Evolutionary conservation across 2,888 invertebrate species (phyloP), one percentile per base, ranked within the genome.

Genomic region (Hartigia nigra): DNA sequence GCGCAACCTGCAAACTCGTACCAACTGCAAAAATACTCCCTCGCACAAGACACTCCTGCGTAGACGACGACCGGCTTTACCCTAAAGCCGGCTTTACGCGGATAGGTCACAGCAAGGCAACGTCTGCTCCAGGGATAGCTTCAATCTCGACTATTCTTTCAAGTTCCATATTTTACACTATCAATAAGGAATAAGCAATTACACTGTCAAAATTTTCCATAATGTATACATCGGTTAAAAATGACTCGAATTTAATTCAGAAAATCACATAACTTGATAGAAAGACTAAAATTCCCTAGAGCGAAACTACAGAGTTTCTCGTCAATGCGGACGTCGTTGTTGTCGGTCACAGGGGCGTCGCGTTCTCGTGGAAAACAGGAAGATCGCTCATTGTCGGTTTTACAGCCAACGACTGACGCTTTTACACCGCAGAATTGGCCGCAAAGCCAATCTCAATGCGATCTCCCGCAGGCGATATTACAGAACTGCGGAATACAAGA

Each of bases 1-100:
- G 88, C 88, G 87, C 88, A 89, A 89, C 89, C 89, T 89, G 89
- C 85, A 86, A 87, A 88, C 88, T 84, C 84, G 88, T 87, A 88
- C 87, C 88, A 85, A 84, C 88, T 84, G 88, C 85, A 89, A 89
- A 89, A 89, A 87, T 89, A 81, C 79, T 84, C 83, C 84, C 81
- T 84, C 81, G 82, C 84, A 83, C 82, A 80, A 85, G 84, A 86
- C 83, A 84, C 86, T 86, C 85, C 83, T 83, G 82, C 82, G 80
- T 78, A 81, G 82, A 82, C 75, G 77, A 82, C 82, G 81, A 76
- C 81, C 76, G 74, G 80, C 78, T 84, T 84, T 83, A 83, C 80
- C 85, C 85, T 82, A 81, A 77, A 79, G 81, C 79, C 80, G 75
- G 77, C 74, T 74, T 72, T 72, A 72, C 72, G 34, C 72, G 72